Evolutionary conservation across 2,888 invertebrate species (phyloP), one percentile per base, ranked within the genome.

Genomic region (Brenthis hecate): DNA sequence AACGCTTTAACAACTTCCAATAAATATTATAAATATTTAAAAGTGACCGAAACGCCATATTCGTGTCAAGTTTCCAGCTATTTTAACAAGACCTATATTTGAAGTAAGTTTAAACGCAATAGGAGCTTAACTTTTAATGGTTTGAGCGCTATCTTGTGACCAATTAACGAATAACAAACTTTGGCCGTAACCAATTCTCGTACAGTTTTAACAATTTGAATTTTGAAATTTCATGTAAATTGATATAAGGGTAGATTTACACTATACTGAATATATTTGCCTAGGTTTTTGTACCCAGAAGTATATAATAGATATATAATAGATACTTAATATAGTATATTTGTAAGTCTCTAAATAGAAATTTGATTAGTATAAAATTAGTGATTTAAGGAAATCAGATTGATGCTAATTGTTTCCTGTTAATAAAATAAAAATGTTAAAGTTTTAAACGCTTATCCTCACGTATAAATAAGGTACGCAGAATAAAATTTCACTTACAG

Each of bases 161-260:
- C 90, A 91, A 91, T 91, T 91, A 91, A 83, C 80, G 84, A 83
- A 85, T 87, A 90, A 89, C 89, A 88, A 91, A 90, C 88, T 88
- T 84, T 84, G 79, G 81, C 87, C 89, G 87, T 89, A 85, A 85
- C 91, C 79, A 91, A 91, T 89, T 81, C 85, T 91, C 91, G 86
- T 91, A 91, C 90, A 91, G 91, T 91, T 90, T 89, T 88, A 91
- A 91, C 91, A 89, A 91, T 91, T 91, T 85, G 81, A 85, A 81
- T 86, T 86, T 88, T 76, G 80, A 85, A 86, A 85, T 84, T 83
- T 78, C 76, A 78, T 82, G 83, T 89, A 89, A 89, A 89, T 90
- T 88, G 87, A 61, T 71, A 54, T 68, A 66, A 73, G 72, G 72
- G 70, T 65, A 51, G 50, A 56, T 64, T 63, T 67, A 73, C 71